Percentiles rank a stretch among this genome's conserved stretches.
phyloP scores from a whole-genome alignment of 1,140 invertebrate genomes.

The Neodiprion virginianus region DNA sequence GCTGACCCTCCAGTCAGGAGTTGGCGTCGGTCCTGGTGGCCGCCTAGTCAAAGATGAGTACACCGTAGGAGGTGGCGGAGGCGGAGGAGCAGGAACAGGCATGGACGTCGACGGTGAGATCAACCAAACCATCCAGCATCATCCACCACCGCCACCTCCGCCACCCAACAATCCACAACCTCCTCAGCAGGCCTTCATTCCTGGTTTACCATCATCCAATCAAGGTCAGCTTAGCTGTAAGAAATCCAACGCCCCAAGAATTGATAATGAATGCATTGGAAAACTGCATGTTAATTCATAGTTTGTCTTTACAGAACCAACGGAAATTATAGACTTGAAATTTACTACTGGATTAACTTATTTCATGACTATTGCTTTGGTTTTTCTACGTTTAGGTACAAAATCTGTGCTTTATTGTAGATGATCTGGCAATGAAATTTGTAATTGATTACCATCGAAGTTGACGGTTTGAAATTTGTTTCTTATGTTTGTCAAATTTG shows the following conservation, averaged over 20 bases:
- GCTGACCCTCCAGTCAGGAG: conserved; percentile 77
- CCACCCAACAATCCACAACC: conserved; percentile 50
- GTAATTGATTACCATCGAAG: no score
- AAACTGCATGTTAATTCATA: no score
- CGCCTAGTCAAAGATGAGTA: conserved; percentile 79
- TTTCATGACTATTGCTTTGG: no score
- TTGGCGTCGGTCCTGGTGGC: conserved; percentile 62
- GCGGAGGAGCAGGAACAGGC: conserved; percentile 55
- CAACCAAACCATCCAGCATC: conserved; percentile 81
- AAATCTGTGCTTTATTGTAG: no score
- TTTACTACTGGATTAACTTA: neutral
- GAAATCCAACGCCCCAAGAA: neutral
- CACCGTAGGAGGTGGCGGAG: conserved; percentile 71
- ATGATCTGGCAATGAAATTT: no score
- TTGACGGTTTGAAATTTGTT: neutral
- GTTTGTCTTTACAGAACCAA: no score
- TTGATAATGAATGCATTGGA: no score
- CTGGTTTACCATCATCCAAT: conserved; percentile 48
- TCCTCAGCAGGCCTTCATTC: conserved; percentile 53
- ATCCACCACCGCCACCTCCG: conserved; percentile 69
- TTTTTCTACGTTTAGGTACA: no score
- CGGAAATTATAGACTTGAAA: no score
- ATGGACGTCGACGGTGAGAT: conserved; percentile 80
- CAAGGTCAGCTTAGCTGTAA: conserved; percentile 39
- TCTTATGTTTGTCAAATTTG: neutral